Evolutionary conservation across 2,113 vertebrate species (phyloP).

Genomic region (Cacatua alba): DNA sequence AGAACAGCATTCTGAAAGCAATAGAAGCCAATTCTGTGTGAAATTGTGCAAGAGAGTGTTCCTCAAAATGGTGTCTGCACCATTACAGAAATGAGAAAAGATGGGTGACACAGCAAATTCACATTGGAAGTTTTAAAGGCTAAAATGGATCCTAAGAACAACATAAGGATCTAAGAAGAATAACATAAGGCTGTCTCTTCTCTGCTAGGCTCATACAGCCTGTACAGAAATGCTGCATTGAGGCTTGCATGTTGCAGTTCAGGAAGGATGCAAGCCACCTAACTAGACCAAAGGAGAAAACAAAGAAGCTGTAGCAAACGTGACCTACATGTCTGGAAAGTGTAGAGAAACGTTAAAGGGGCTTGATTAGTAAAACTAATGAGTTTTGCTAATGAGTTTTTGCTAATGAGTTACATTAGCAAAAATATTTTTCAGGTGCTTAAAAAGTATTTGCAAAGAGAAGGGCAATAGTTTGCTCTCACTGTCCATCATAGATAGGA

Average conservation of each 20-base stretch:
- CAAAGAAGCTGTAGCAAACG: background rate
- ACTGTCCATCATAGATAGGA: too few species aligned
- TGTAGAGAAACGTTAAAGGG: background rate
- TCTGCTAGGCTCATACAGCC: background rate
- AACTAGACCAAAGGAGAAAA: background rate
- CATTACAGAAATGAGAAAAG: background rate
- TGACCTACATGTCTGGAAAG: background rate
- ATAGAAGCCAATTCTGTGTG: background rate
- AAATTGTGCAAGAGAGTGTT: background rate
- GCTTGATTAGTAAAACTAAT: background rate
- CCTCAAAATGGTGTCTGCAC: background rate
- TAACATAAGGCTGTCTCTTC: background rate
- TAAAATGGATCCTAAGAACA: background rate
- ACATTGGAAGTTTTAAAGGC: background rate
- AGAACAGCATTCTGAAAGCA: conserved; percentile 6
- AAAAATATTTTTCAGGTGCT: background rate
- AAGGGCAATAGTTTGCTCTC: background rate
- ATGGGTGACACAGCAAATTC: background rate
- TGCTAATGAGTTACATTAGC: too few species aligned
- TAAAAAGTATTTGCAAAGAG: background rate
- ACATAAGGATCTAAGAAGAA: background rate
- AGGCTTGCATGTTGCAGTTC: background rate
- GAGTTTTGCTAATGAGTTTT: too few species aligned
- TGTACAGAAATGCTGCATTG: background rate
- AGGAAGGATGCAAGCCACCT: background rate